Percentiles rank a stretch among this genome's conserved stretches.
Evolutionary conservation across 2,888 invertebrate species (phyloP).

Genomic region (Tridacna gigas): DNA sequence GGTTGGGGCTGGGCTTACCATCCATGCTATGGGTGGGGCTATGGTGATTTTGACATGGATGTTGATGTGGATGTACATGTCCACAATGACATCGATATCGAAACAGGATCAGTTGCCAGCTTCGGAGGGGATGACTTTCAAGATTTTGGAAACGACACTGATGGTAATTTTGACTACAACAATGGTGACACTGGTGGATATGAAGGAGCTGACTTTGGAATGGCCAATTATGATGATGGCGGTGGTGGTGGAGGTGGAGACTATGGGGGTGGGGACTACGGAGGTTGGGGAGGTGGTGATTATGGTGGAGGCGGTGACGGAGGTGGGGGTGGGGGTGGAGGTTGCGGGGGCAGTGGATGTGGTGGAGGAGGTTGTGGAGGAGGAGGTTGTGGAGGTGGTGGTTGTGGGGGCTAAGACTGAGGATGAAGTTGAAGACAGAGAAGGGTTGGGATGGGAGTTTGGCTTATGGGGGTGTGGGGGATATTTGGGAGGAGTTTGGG

Average conservation of each 20-base stretch:
- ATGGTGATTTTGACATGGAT: conserved; percentile 58
- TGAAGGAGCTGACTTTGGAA: conserved; percentile 46
- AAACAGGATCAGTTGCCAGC: conserved; percentile 51
- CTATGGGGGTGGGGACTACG: conserved; percentile 45
- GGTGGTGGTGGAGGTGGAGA: conserved; percentile 53
- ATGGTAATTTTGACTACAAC: conserved; percentile 40
- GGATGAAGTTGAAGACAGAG: not conserved
- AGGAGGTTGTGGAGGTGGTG: conserved; percentile 1
- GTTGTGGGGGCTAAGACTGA: not conserved
- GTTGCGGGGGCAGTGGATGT: conserved; percentile 30
- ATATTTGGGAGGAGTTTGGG: not conserved
- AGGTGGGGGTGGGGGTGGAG: conserved; percentile 37
- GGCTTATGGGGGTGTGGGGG: not conserved
- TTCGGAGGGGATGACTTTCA: conserved; percentile 61
- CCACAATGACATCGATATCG: conserved; percentile 48
- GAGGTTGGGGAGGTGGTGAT: conserved; percentile 47
- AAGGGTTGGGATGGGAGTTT: not conserved
- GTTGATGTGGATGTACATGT: conserved; percentile 49
- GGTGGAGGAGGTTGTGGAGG: conserved; percentile 26
- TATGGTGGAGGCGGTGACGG: conserved; percentile 46
- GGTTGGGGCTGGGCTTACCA: conserved; percentile 63
- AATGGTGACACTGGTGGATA: conserved; percentile 40
- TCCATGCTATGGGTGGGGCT: conserved; percentile 61
- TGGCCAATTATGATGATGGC: conserved; percentile 41
- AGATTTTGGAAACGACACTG: conserved; percentile 47